Base-by-base conservation (phyloP, 2,113 vertebrate species). In the Polypterus senegalus region DNA sequence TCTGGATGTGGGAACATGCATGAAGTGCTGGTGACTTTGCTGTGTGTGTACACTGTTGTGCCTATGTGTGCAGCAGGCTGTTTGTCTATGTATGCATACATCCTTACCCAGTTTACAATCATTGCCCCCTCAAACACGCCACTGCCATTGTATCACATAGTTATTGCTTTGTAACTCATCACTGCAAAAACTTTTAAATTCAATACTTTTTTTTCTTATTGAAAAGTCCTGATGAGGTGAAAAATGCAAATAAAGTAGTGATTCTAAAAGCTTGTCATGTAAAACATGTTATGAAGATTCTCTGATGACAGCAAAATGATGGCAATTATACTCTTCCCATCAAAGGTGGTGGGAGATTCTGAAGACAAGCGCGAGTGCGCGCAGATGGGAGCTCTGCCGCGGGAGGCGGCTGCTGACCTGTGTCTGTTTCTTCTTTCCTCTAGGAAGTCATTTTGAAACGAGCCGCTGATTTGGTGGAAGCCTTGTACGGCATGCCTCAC, bases 361-460 rank as follows among this genome's bases (percentile, higher is more conserved):
- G n/a, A n/a, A n/a, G n/a, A n/a, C n/a, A n/a, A n/a, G n/a, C n/a
- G n/a, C n/a, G n/a, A n/a, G n/a, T n/a, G n/a, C n/a, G n/a, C n/a
- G n/a, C n/a, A n/a, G n/a, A n/a, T n/a, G n/a, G n/a, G n/a, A n/a
- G n/a, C n/a, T n/a, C n/a, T n/a, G n/a, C n/a, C n/a, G n/a, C n/a
- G n/a, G n/a, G n/a, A n/a, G n/a, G n/a, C n/a, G n/a, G n/a, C n/a
- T n/a, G n/a, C n/a, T n/a, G n/a, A n/a, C n/a, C n/a, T n/a, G n/a
- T n/a, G n/a, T 78, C 62, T 80, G 56, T n/a, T 70, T 81, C 79
- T 78, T 76, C 49, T 80, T 71, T 58, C 9, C 81, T 65, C 73
- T 78, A 97, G 93, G 93, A 97, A 77, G 91, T 96, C 49, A 97
- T 97, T 75, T 83, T 97, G 63, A 97, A 97, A 78, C 81, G 93